phyloP scores from a whole-genome alignment of 2,797 vertebrate species.

The Rhinoraja longicauda region DNA sequence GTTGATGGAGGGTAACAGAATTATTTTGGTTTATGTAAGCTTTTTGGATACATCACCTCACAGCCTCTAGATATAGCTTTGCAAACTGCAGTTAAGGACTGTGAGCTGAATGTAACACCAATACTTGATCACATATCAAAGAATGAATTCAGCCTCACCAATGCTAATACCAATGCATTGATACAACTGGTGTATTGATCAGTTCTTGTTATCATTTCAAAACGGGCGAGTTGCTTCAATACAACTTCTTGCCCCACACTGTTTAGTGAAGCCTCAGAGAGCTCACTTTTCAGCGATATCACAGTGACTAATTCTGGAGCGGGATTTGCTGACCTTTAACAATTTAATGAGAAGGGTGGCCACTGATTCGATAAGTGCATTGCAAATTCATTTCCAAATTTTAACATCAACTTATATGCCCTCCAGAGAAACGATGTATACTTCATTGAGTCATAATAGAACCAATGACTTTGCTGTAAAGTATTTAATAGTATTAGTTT shows the following conservation, averaged over 20 bases:
- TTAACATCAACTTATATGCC: slow-evolving; percentile 21
- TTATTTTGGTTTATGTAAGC: not conserved
- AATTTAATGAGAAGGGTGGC: not conserved
- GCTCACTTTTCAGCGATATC: not conserved
- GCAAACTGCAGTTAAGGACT: not conserved
- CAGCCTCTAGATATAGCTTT: not conserved
- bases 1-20: not conserved
- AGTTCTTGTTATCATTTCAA: not conserved
- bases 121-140: not conserved
- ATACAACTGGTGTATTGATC: not conserved
- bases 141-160: not conserved
- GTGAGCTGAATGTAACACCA: not conserved
- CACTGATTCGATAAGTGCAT: not conserved
- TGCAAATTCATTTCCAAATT: slow-evolving; percentile 22
- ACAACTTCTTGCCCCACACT: not conserved
- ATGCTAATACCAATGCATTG: not conserved
- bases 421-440: not conserved
- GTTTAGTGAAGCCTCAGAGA: not conserved
- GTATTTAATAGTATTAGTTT: slow-evolving; percentile 19
- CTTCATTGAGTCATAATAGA: not conserved
- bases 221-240: not conserved
- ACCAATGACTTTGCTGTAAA: slow-evolving; percentile 23
- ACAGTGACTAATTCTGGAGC: not conserved
- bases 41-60: not conserved
- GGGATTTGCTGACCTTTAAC: not conserved